Conservation (phyloP, 2,797 vertebrate genomes). For the Ispidina lecontei region DNA sequence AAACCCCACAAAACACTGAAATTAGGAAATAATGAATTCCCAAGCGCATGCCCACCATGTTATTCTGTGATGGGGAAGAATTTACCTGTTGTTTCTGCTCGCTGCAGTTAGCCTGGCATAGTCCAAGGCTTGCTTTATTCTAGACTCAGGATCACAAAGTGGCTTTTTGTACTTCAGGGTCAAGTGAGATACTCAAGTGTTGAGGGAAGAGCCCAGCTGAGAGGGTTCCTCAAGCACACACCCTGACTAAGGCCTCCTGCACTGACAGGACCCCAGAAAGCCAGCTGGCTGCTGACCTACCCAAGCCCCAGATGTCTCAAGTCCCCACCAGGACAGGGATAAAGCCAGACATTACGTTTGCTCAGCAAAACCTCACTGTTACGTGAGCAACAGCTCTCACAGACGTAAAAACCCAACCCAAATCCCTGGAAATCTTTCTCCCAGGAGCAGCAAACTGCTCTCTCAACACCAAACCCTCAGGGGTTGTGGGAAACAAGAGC, state of each 20-base stretch:
- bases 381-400: neutral
- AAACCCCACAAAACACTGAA: neutral
- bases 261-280: neutral
- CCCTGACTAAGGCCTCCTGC: neutral
- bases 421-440: neutral
- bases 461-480: rapidly evolving
- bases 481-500: neutral
- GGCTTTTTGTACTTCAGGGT: neutral
- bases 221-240: neutral
- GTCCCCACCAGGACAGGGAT: neutral
- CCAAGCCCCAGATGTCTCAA: neutral
- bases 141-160: neutral
- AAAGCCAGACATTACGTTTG: neutral
- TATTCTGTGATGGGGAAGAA: rapidly evolving
- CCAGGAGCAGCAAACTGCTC: neutral
- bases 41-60: rapidly evolving
- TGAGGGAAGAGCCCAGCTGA: neutral
- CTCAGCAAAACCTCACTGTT: neutral
- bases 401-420: neutral
- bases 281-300: rapidly evolving
- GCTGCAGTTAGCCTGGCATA: neutral
- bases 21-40: neutral
- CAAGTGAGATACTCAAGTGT: neutral
- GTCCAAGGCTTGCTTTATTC: neutral
- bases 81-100: rapidly evolving